Evolutionary conservation across 1,140 invertebrate genomes (phyloP), one percentile per base, ranked within the genome.

Genomic region (Drosophila oshimai): DNA sequence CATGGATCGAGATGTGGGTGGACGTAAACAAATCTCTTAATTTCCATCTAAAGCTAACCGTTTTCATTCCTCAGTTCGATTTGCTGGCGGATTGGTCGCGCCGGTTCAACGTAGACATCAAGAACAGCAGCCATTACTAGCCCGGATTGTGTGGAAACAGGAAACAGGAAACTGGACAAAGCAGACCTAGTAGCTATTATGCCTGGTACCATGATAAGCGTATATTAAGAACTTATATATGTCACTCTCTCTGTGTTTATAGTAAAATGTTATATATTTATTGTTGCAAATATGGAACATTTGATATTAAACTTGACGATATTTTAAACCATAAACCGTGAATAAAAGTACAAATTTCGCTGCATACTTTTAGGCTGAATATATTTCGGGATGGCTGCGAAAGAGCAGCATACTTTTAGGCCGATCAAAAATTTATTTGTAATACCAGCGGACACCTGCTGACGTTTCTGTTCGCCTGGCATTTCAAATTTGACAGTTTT

Each of bases 1-100:
- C 45, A 93, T 93, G 54, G 93, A 95, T 79, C 92, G 93, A 34
- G 93, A 95, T 92, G 93, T 96, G 81, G 15, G 58, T 73, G 5
- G 2, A 7, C 6, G 1, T 3, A 4, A 10, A 4, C n/a, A 2
- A 2, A n/a, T 26, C 2, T 12, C 1, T 6, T 3, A 18, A 17
- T 10, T 18, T 20, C 0, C 4, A 10, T 6, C 7, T 15, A 5
- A 9, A 13, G 1, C 6, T 29, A 0, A 36, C 3, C 10, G 26
- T 4, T 58, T 22, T 28, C 0, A 18, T 1, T 12, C 53, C 53
- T 15, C 54, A 76, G 64, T 77, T 69, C 18, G 65, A 74, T 34
- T 22, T 88, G 36, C 65, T 91, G 26, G 39, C 73, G n/a, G 65
- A 81, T 26, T 91, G 90, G 90, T 61, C 89, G 6, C 68, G 73